These are phyloP conservation scores for Clarias fuscus DNA, from an alignment of 2,797 vertebrate genomes.

Conservation along the genomic window DNA sequence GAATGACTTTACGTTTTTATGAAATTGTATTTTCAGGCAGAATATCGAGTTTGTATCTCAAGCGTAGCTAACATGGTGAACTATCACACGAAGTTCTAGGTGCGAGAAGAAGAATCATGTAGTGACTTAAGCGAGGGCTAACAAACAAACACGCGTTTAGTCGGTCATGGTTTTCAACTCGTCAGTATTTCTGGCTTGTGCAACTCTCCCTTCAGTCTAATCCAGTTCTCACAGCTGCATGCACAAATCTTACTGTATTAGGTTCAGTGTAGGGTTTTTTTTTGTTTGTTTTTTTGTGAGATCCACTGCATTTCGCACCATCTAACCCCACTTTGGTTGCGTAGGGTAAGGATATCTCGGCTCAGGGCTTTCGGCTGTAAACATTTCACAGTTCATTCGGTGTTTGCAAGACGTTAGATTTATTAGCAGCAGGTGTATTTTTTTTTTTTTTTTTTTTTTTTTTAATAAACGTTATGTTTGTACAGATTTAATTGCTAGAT, in stretches of 20 bases:
- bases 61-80: slow-evolving; percentile 10
- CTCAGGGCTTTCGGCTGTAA: slow-evolving; percentile 29
- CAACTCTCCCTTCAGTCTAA: not conserved
- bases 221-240: slow-evolving; percentile 4
- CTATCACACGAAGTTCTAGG: not conserved
- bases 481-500: slow-evolving; percentile 17
- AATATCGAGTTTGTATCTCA: slow-evolving; percentile 10
- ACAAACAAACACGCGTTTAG: not conserved
- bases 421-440: not conserved
- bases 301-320: slow-evolving; percentile 21
- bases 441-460: not conserved
- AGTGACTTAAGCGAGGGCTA: slow-evolving; percentile 9
- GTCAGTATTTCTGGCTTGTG: slow-evolving; percentile 16
- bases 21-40: slow-evolving; percentile 43
- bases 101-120: not conserved
- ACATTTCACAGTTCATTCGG: slow-evolving; percentile 22
- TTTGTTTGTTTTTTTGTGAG: not conserved
- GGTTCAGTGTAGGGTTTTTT: not conserved
- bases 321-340: slow-evolving; percentile 14
- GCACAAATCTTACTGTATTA: slow-evolving; percentile 4
- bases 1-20: slow-evolving; percentile 39
- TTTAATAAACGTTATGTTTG: not conserved
- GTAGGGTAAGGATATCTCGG: slow-evolving; percentile 8
- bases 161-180: slow-evolving; percentile 16
- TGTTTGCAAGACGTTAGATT: slow-evolving; percentile 5